Evolutionary conservation across 2,797 vertebrate species (phyloP), one percentile per base, ranked within the genome.

Genomic region (Artibeus jamaicensis): DNA sequence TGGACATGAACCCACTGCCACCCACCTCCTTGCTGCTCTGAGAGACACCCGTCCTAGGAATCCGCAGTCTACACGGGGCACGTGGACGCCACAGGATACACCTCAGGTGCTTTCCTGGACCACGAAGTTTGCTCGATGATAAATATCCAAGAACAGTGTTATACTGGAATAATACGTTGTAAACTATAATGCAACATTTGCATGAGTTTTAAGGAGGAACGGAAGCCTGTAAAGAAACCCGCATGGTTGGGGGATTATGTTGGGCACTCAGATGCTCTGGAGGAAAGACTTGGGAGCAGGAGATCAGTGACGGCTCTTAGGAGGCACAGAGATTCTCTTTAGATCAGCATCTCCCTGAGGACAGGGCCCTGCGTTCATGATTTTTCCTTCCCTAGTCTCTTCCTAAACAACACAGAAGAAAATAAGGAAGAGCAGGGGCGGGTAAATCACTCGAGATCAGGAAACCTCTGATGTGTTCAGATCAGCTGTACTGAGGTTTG

Each of bases 281-380:
- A 2, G 57, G 26, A 59, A 12, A 29, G 26, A 9, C 57, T 6
- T 14, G 57, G 57, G 11, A 59, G 44, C 44, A 74, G 73, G 34
- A 10, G 16, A 0, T 7, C n/a, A 7, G 37, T 2, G n/a, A 21
- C 2, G 11, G 1, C 24, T 14, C 24, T 59, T 21, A 14, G 0
- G 0, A 70, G 81, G 18, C 32, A 9, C 4, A 4, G 65, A 62
- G 15, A 55, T 42, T 48, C 46, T 16, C 67, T 53, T 59, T 50
- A 19, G 7, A 73, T 4, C 11, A 55, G 50, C 24, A 6, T 59
- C 44, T 67, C 74, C 21, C 70, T 39, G 18, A 77, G 57, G 48
- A 55, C 16, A 2, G 59, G 34, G 16, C 11, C 7, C 0, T 1
- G 9, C 9, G 14, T 6, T n/a, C 2, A 37, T 83, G 39, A n/a